Conservation (phyloP, 1,140 invertebrate species). For the Apocrypta bakeri region DNA sequence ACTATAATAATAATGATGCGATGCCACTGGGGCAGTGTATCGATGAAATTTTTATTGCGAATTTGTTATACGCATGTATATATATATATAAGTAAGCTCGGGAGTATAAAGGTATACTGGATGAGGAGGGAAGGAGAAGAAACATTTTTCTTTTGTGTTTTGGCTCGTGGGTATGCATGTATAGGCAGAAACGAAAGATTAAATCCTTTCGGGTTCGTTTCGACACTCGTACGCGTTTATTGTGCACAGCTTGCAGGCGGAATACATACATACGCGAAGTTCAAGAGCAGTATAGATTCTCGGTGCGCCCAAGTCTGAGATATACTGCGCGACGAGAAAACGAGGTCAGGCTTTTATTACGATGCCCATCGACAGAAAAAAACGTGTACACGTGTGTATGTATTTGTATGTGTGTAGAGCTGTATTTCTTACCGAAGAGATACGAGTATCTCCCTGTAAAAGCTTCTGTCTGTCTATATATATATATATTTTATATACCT, state of each 20-base stretch:
- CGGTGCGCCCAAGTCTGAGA: conserved; percentile 15
- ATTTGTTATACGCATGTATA: too few species aligned
- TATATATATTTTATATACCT: neutral
- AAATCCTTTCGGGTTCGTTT: neutral
- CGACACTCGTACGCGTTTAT: neutral
- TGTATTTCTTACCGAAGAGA: neutral
- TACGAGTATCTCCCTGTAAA: neutral
- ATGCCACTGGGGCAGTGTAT: too few species aligned
- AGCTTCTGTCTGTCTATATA: neutral
- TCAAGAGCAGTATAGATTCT: conserved; percentile 11
- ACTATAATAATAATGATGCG: too few species aligned
- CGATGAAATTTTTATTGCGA: too few species aligned
- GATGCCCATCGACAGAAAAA: conserved; percentile 52
- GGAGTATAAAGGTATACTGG: neutral
- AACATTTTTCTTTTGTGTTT: neutral
- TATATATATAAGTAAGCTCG: neutral
- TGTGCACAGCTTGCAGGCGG: neutral
- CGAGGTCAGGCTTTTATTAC: conserved; percentile 69
- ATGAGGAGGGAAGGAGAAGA: neutral
- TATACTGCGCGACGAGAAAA: conserved; percentile 52
- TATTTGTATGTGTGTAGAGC: neutral
- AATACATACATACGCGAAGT: neutral
- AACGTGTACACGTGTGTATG: neutral
- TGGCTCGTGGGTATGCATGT: neutral
- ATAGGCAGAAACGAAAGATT: neutral